Evolutionary conservation across 2,797 vertebrate species (phyloP).

Genomic region (Chromobotia macracanthus): DNA sequence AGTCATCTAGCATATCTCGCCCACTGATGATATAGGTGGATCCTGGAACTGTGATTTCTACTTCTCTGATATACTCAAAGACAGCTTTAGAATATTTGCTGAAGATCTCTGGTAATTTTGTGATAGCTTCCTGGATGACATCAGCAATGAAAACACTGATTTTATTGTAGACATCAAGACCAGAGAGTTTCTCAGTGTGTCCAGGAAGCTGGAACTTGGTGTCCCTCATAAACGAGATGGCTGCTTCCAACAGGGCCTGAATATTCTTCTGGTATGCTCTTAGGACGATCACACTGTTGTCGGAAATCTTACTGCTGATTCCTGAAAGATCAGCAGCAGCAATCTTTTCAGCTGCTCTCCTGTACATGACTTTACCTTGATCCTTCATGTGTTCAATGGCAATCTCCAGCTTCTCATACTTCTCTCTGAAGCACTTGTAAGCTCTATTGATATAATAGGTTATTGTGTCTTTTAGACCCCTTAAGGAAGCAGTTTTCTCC

Average conservation of each 20-base stretch:
- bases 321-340: constrained; percentile 65
- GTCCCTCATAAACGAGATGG: constrained; percentile 80
- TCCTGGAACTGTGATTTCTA: constrained; percentile 77
- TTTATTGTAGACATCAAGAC: constrained; percentile 79
- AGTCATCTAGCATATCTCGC: constrained; percentile 71
- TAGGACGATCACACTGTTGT: constrained; percentile 69
- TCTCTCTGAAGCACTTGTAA: constrained; percentile 63
- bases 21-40: constrained; percentile 70
- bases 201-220: constrained; percentile 83
- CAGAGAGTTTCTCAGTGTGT: constrained; percentile 72
- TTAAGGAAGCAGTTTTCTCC: constrained; percentile 74
- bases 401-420: constrained; percentile 64
- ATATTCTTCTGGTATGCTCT: constrained; percentile 72
- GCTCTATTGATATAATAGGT: constrained; percentile 63
- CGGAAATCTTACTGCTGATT: constrained; percentile 67
- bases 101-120: constrained; percentile 71
- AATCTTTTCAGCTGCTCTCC: constrained; percentile 70
- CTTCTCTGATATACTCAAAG: constrained; percentile 71
- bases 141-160: constrained; percentile 66
- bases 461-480: constrained; percentile 69
- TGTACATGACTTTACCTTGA: constrained; percentile 71
- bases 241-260: constrained; percentile 75
- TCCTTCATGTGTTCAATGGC: constrained; percentile 70
- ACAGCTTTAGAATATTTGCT: constrained; percentile 66
- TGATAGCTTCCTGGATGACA: constrained; percentile 69